phyloP scores from a whole-genome alignment of 1,140 invertebrate genomes.

The Ceratina calcarata region DNA sequence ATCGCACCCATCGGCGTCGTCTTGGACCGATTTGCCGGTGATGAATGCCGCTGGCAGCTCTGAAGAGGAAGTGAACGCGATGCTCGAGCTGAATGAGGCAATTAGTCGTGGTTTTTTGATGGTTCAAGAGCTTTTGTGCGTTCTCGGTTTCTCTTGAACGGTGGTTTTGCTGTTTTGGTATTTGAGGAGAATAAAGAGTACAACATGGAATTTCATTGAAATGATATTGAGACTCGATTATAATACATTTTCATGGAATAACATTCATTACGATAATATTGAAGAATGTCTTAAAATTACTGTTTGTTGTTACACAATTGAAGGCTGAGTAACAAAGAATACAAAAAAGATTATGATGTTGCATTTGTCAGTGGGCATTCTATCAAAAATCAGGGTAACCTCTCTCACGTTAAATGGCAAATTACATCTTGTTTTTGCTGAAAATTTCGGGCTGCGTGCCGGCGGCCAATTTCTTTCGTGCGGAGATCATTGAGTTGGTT shows the following conservation, averaged over 20 bases:
- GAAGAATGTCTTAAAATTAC: no score
- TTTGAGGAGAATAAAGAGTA: no score
- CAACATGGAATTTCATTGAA: no score
- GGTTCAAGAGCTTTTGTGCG: background rate
- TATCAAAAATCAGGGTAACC: constrained; percentile 1
- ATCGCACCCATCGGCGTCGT: constrained; percentile 15
- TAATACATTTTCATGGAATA: no score
- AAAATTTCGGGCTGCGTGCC: constrained; percentile 35
- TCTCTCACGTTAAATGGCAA: background rate
- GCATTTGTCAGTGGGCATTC: no score
- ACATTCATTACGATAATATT: no score
- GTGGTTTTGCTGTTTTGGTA: background rate
- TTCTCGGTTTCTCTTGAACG: background rate
- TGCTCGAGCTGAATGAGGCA: background rate
- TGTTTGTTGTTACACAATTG: no score
- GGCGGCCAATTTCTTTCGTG: constrained; percentile 35
- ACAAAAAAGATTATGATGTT: no score
- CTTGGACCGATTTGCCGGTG: constrained; percentile 5
- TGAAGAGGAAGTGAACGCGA: background rate
- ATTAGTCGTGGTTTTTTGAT: constrained; percentile 12
- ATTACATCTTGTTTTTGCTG: background rate
- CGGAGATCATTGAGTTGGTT: constrained; percentile 11
- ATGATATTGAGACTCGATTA: no score
- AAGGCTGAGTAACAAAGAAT: no score
- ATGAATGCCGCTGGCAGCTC: background rate